These are phyloP conservation scores for Xenopus petersii DNA, from an alignment of 2,797 vertebrate genomes.

Conservation along the genomic window DNA sequence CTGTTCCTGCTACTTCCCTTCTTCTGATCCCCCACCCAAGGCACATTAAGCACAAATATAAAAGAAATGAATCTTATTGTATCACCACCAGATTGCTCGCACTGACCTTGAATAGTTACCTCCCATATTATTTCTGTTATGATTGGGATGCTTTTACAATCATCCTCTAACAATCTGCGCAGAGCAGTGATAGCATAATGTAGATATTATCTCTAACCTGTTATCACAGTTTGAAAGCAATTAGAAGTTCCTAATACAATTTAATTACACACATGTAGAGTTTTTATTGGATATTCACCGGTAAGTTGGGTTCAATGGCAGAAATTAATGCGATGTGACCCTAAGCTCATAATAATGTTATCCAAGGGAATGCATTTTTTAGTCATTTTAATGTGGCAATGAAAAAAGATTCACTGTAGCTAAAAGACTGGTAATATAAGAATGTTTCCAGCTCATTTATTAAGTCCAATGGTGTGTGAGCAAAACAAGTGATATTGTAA, in stretches of 20 bases:
- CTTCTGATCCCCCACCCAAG: neutral
- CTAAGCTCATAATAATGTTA: too few relatives aligned
- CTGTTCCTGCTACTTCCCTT: neutral
- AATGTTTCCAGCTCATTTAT: too few relatives aligned
- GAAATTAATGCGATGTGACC: too few relatives aligned
- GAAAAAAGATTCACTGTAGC: too few relatives aligned
- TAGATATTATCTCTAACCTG: neutral
- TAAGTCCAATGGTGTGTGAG: too few relatives aligned
- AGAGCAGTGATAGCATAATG: constrained; percentile 1
- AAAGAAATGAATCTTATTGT: neutral
- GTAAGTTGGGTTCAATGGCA: too few relatives aligned
- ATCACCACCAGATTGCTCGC: neutral
- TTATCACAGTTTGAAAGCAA: constrained; percentile 10
- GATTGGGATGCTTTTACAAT: constrained; percentile 1
- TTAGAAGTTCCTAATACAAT: constrained; percentile 9
- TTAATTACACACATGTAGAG: neutral
- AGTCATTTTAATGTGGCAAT: too few relatives aligned
- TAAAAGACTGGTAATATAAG: too few relatives aligned
- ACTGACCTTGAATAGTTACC: constrained; percentile 1
- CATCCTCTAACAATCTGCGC: neutral
- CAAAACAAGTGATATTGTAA: too few relatives aligned
- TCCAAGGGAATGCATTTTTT: too few relatives aligned
- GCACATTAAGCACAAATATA: neutral
- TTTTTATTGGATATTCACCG: neutral
- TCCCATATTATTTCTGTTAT: neutral